These are phyloP conservation scores for Tridacna gigas DNA, from an alignment of 2,888 invertebrate species.

Conservation along the genomic window DNA sequence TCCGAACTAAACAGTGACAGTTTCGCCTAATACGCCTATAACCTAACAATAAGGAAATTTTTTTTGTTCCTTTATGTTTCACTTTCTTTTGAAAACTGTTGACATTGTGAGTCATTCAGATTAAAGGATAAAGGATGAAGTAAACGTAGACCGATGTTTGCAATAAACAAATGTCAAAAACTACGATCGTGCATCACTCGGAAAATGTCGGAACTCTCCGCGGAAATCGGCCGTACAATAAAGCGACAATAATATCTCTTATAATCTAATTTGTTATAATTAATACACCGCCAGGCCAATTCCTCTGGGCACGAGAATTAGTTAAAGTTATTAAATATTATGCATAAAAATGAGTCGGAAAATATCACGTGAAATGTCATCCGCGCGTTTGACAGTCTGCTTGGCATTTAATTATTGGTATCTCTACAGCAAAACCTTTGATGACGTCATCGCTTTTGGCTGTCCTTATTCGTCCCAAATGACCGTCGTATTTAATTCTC, in stretches of 20 bases:
- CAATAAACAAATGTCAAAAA: neutral
- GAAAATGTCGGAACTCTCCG: conserved; percentile 18
- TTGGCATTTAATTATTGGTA: conserved; percentile 35
- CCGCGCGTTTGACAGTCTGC: conserved; percentile 16
- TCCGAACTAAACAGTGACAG: too few relatives aligned
- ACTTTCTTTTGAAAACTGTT: too few relatives aligned
- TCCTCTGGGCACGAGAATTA: conserved; percentile 57
- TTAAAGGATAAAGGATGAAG: too few relatives aligned
- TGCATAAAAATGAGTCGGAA: conserved; percentile 47
- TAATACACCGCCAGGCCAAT: conserved; percentile 33
- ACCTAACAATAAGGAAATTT: too few relatives aligned
- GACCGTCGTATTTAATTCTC: too few relatives aligned
- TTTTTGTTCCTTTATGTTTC: too few relatives aligned
- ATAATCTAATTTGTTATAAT: conserved; percentile 65
- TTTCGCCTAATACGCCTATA: too few relatives aligned
- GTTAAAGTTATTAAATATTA: conserved; percentile 64
- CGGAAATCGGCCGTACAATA: conserved; percentile 11
- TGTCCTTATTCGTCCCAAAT: neutral
- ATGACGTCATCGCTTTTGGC: neutral
- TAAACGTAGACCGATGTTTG: neutral
- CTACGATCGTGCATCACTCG: neutral
- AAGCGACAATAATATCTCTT: conserved; percentile 55
- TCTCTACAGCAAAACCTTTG: neutral
- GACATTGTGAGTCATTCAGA: too few relatives aligned
- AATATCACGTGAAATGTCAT: conserved; percentile 31